These are phyloP conservation scores for Venustoraphidia nigricollis DNA, from an alignment of 2,888 invertebrate genomes.

Conservation along the genomic window DNA sequence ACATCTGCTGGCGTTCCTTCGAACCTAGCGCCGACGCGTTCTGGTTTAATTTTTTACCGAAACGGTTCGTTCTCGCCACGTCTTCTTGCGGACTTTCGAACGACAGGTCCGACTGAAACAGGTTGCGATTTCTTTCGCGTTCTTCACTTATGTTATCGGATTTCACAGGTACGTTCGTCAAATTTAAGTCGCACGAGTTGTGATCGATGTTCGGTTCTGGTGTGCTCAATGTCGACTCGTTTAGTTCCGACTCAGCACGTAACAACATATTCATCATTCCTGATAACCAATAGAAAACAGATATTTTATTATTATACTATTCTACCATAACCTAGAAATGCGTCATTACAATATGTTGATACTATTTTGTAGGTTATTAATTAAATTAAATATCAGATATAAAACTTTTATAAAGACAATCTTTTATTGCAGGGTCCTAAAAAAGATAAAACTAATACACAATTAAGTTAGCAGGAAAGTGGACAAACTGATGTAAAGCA, in stretches of 20 bases:
- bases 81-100: background rate
- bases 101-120: constrained; percentile 1
- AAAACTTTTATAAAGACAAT: no score
- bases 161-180: background rate
- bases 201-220: background rate
- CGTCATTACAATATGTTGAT: no score
- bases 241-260: constrained; percentile 1
- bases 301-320: background rate
- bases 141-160: constrained; percentile 1
- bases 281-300: background rate
- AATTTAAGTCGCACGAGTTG: background rate
- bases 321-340: no score
- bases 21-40: constrained; percentile 21
- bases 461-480: no score
- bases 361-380: no score
- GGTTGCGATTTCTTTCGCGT: background rate
- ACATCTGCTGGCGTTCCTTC: constrained; percentile 35
- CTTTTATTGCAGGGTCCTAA: no score
- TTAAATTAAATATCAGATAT: no score
- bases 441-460: no score
- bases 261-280: background rate
- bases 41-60: constrained; percentile 4
- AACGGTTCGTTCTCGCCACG: background rate
- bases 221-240: background rate
- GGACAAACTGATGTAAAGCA: no score